These are phyloP conservation scores for Monopis laevigella DNA, from an alignment of 2,888 invertebrate genomes.

Conservation along the genomic window DNA sequence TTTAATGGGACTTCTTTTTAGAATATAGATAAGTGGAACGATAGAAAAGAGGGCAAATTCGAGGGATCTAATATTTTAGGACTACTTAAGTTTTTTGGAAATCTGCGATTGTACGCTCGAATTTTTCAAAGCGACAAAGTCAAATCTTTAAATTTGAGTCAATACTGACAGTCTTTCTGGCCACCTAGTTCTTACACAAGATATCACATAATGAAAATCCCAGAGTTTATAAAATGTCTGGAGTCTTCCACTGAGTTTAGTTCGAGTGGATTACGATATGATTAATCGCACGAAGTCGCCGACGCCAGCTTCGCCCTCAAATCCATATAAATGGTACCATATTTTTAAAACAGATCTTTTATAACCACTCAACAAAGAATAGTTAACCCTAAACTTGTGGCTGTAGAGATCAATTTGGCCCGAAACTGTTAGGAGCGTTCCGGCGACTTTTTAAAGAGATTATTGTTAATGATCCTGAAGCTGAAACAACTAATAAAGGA, in stretches of 20 bases:
- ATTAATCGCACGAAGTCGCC: constrained; percentile 42
- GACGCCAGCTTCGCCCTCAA: constrained; percentile 33
- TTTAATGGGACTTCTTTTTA: no score
- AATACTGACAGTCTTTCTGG: no score
- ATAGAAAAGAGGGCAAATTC: no score
- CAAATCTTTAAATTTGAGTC: no score
- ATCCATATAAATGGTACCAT: constrained; percentile 41
- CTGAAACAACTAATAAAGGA: constrained; percentile 11
- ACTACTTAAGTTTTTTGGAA: no score
- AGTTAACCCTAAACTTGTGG: constrained; percentile 28
- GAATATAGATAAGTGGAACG: no score
- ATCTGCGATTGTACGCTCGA: no score
- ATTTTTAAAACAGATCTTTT: constrained; percentile 24
- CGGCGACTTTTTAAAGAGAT: constrained; percentile 43
- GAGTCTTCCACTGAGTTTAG: constrained; percentile 1
- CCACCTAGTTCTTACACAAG: no score
- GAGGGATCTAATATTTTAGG: no score
- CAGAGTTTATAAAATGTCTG: neutral
- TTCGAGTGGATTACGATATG: constrained; percentile 28
- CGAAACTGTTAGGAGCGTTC: constrained; percentile 17
- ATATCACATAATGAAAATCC: no score
- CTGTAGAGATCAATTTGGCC: constrained; percentile 21
- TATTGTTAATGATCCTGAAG: constrained; percentile 39
- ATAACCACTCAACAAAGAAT: constrained; percentile 19
- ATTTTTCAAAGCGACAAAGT: no score